Evolutionary conservation across 1,140 invertebrate species (phyloP), one percentile per base, ranked within the genome.

Genomic region (Aphaenogaster ashmeadi): DNA sequence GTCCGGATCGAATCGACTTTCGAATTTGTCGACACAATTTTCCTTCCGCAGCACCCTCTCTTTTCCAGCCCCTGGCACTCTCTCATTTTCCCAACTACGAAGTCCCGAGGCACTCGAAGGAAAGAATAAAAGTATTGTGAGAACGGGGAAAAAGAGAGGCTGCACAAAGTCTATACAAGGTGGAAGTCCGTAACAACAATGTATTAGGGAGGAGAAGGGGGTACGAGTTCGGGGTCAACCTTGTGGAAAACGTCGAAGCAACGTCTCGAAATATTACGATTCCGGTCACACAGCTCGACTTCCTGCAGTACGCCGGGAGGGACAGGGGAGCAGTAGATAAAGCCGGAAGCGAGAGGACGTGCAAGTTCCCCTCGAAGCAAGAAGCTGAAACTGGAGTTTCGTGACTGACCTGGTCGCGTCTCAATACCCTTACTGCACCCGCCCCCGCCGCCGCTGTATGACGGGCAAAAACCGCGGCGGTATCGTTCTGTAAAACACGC

Each of bases 251-350:
- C 86, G 86, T 90, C 84, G 77, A 89, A 87, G 83, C 60, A 81
- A 44, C 87, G 56, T 89, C 75, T 58, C 87, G 88, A 88, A 90
- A 84, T 91, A 90, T 91, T 88, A 87, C 87, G 87, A 91, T 91
- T 91, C 90, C 87, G 88, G 87, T 91, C 90, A 91, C 77, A 79
- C 78, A 91, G 58, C 41, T 86, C 78, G 72, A 84, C 83, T 74
- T 91, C 83, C 83, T 88, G 66, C 50, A 50, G 56, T 44, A 64
- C 72, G 54, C 50, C 50, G 8, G 38, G 75, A 18, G 38, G 9
- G 21, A 33, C 21, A 36, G 41, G n/a, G 38, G 38, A 41, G 54
- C 38, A 38, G 60, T 78, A 38, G 88, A 89, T 89, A 85, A 89
- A 88, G 67, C 67, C 72, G 66, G 60, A 85, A 88, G 75, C 47